Evolutionary conservation across 2,888 invertebrate species (phyloP), one percentile per base, ranked within the genome.

Genomic region (Morpho helenor): DNA sequence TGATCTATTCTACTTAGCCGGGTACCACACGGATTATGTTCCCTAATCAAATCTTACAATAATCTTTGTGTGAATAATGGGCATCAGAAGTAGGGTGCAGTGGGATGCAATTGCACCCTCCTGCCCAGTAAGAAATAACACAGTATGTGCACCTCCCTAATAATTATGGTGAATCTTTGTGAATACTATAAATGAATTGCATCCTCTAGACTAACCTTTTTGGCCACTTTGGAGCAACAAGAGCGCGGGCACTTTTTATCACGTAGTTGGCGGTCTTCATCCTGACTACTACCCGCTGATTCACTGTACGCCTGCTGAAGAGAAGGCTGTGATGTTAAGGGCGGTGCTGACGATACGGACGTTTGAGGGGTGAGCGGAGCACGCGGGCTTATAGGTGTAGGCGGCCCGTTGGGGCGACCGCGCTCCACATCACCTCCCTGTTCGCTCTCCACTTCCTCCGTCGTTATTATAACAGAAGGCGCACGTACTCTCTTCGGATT

Each of bases 211-310:
- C 52, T 8, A 70, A 96, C 96, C 93, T 96, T 96, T 82, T 94
- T 94, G 64, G 96, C 96, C 74, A 95, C 93, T 76, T 94, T 94
- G 52, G 96, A 96, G 83, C 96, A 96, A 78, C 96, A 94, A 43
- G 95, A 94, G 67, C 94, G 92, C 57, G 94, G 94, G 77, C 96
- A 96, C 61, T 80, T 83, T 64, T 88, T 90, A 59, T 88, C 88
- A 39, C 85, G 80, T 44, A 83, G 66, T 68, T 89, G 88, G 5
- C 89, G 84, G 74, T 93, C 92, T 70, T 93, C 93, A 73, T 92
- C 93, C 73, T 93, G 93, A 73, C 93, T 93, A 70, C 93, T 93
- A 64, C 89, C 90, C 65, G 91, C 92, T 6, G 87, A 93, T 65
- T 90, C 90, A 60, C 89, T 90, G 63, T 79, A 89, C 0, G 88